A percentile compares a stretch with the other conserved stretches of the same genome.
Conservation (phyloP, 1,140 invertebrate species). For the Drosophila lini region DNA sequence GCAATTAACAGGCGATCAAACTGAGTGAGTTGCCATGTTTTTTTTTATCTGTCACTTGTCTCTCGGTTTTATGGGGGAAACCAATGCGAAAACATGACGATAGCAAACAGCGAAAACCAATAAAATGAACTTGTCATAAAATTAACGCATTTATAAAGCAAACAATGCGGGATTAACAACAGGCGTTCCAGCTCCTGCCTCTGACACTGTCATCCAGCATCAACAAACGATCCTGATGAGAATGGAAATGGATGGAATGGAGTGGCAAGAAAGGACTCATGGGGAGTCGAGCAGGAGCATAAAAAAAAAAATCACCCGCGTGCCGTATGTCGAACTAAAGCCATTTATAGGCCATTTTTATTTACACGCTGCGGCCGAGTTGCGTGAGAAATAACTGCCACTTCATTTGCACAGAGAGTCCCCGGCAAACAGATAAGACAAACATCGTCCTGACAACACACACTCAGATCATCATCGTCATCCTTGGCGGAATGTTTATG, state of each 20-base stretch:
- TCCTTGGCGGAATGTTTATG: slow-evolving; percentile 66
- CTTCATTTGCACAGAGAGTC: slow-evolving; percentile 64
- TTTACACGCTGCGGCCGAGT: slow-evolving; percentile 73
- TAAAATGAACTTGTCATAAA: slow-evolving; percentile 83
- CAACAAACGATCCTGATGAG: slow-evolving; percentile 34
- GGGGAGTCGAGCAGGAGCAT: slow-evolving; percentile 6
- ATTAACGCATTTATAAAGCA: slow-evolving; percentile 82
- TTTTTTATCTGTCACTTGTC: slow-evolving; percentile 39
- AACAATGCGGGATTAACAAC: slow-evolving; percentile 80
- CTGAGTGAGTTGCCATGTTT: slow-evolving; percentile 63
- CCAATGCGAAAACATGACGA: slow-evolving; percentile 67
- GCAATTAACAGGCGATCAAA: slow-evolving; percentile 79
- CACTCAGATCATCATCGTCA: slow-evolving; percentile 33
- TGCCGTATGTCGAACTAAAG: slow-evolving; percentile 62
- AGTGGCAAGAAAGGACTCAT: slow-evolving; percentile 7
- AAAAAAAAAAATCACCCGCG: slow-evolving; percentile 20
- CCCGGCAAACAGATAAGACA: slow-evolving; percentile 70
- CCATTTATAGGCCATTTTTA: slow-evolving; percentile 78
- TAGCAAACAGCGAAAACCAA: slow-evolving; percentile 76
- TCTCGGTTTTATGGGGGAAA: slow-evolving; percentile 62
- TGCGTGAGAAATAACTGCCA: slow-evolving; percentile 79
- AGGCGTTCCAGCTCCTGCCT: slow-evolving; percentile 15
- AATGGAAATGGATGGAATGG: slow-evolving; percentile 13
- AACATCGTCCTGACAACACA: slow-evolving; percentile 53
- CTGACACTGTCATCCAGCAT: slow-evolving; percentile 25